A percentile compares a stretch with the other conserved stretches of the same genome.
These are phyloP conservation scores for Characodon lateralis DNA, from an alignment of 2,797 vertebrate genomes.

Conservation along the genomic window DNA sequence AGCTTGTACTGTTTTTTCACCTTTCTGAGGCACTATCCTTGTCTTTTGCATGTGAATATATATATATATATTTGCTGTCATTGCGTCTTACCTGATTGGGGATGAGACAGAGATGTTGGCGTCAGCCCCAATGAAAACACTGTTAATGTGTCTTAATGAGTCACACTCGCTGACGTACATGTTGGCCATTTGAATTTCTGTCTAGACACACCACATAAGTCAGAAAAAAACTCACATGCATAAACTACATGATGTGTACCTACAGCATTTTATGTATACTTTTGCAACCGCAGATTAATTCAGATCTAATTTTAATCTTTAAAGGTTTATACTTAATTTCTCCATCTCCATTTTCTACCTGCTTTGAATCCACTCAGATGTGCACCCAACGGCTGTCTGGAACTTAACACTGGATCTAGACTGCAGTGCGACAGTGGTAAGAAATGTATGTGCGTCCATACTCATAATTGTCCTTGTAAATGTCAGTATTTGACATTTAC, in stretches of 20 bases:
- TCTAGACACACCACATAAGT: slow-evolving; percentile 48
- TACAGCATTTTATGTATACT: neutral
- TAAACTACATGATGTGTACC: neutral
- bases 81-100: slow-evolving; percentile 67
- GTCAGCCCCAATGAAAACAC: slow-evolving; percentile 76
- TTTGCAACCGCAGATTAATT: neutral
- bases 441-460: slow-evolving; percentile 48
- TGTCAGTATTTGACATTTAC: slow-evolving; percentile 72
- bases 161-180: slow-evolving; percentile 68
- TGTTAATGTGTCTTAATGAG: slow-evolving; percentile 82
- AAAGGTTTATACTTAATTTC: slow-evolving; percentile 9
- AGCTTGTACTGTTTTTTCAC: slow-evolving; percentile 60
- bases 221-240: slow-evolving; percentile 10
- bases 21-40: slow-evolving; percentile 66
- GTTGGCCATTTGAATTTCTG: slow-evolving; percentile 64
- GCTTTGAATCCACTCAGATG: neutral
- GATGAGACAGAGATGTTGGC: slow-evolving; percentile 68
- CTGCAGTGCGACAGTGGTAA: slow-evolving; percentile 53
- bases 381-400: slow-evolving; percentile 51
- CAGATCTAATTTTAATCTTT: slow-evolving; percentile 10
- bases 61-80: slow-evolving; percentile 58
- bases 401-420: slow-evolving; percentile 55
- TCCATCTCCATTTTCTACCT: neutral
- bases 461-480: slow-evolving; percentile 75
- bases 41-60: slow-evolving; percentile 44